Percentiles rank a stretch among this genome's conserved stretches.
These are phyloP conservation scores for Sebastes miniatus DNA, from an alignment of 2,797 vertebrate species.

Conservation along the genomic window DNA sequence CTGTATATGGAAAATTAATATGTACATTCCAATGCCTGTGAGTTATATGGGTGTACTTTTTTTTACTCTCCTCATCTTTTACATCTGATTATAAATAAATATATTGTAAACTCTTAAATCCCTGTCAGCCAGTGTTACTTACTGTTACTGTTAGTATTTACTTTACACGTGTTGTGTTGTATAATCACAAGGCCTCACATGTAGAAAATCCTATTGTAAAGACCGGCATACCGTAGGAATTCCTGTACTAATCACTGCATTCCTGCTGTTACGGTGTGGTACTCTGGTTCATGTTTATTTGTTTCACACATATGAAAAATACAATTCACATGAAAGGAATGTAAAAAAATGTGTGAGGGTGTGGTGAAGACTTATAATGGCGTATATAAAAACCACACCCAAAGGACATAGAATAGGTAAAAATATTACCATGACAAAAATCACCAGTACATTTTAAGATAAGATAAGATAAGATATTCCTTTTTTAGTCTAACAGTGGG, in stretches of 20 bases:
- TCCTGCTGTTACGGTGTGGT: background rate
- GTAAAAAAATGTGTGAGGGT: too few relatives aligned
- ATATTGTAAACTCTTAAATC: constrained; percentile 43
- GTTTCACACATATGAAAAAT: too few relatives aligned
- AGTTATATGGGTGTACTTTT: constrained; percentile 59
- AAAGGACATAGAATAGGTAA: too few relatives aligned
- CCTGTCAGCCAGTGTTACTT: background rate
- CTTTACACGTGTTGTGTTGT: background rate
- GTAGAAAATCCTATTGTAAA: background rate
- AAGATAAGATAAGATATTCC: too few relatives aligned
- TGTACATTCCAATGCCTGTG: constrained; percentile 66
- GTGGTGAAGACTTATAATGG: too few relatives aligned
- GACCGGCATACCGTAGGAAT: background rate
- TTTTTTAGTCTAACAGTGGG: too few relatives aligned
- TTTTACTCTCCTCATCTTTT: constrained; percentile 71
- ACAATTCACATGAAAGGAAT: too few relatives aligned
- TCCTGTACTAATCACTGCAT: background rate
- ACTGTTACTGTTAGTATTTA: background rate
- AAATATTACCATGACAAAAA: too few relatives aligned
- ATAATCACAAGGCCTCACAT: background rate
- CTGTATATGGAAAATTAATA: constrained; percentile 65
- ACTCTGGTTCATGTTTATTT: background rate
- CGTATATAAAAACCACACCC: too few relatives aligned
- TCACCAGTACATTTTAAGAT: too few relatives aligned
- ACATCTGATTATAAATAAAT: constrained; percentile 77